Conservation (phyloP, 2,797 vertebrate genomes). For the Molossus molossus region DNA sequence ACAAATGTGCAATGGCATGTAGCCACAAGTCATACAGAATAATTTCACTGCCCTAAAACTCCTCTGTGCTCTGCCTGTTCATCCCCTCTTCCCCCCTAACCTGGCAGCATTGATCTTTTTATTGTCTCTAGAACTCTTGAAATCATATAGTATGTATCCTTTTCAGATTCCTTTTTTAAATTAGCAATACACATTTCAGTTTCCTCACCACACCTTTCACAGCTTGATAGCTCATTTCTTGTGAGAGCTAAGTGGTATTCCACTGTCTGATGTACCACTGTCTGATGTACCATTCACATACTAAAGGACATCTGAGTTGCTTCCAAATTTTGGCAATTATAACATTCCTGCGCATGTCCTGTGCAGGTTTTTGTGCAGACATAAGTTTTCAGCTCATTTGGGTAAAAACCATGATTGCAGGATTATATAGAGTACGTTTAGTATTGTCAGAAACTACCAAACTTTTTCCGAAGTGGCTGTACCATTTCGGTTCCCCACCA, state of each 20-base stretch:
- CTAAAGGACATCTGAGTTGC: not conserved
- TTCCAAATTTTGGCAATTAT: not conserved
- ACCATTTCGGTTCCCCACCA: not conserved
- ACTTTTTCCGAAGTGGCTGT: not conserved
- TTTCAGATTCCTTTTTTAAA: conserved; percentile 26
- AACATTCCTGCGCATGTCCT: not conserved
- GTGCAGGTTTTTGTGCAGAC: not conserved
- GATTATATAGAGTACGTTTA: not conserved
- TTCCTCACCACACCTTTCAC: not conserved
- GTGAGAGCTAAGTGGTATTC: not conserved
- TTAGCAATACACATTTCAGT: not conserved
- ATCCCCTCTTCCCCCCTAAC: not conserved
- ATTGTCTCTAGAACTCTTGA: not conserved
- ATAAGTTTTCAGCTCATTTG: not conserved
- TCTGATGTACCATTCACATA: not conserved
- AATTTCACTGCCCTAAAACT: not conserved
- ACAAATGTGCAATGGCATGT: not conserved
- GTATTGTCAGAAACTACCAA: conserved; percentile 4
- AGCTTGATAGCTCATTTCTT: not conserved
- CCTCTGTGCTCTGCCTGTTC: not conserved
- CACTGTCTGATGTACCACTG: not conserved
- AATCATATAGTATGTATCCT: not conserved
- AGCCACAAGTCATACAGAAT: not conserved
- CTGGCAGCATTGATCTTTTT: not conserved
- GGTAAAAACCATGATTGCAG: not conserved